Conservation (phyloP, 1,140 invertebrate genomes). For the Lordiphosa clarofinis region DNA sequence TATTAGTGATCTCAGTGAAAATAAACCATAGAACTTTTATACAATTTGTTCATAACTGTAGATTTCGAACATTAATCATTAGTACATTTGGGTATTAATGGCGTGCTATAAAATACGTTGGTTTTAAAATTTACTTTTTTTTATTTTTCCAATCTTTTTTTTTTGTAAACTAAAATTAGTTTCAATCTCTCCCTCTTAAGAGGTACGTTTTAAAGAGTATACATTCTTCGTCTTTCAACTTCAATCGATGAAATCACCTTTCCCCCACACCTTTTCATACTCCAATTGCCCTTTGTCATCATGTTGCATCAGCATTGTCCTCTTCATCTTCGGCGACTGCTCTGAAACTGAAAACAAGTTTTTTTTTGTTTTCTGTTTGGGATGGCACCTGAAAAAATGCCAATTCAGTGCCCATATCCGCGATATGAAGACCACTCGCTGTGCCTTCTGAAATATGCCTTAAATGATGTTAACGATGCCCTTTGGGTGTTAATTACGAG, state of each 20-base stretch:
- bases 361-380: slow-evolving; percentile 17
- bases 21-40: no score
- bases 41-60: no score
- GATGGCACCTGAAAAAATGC: slow-evolving; percentile 24
- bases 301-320: slow-evolving; percentile 41
- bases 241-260: neutral
- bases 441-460: slow-evolving; percentile 43
- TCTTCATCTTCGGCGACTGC: slow-evolving; percentile 28
- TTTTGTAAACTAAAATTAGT: no score
- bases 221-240: neutral
- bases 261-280: slow-evolving; percentile 18
- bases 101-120: no score
- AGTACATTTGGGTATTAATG: no score
- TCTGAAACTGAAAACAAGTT: slow-evolving; percentile 43
- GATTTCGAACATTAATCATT: no score
- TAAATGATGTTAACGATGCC: slow-evolving; percentile 77
- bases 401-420: slow-evolving; percentile 6
- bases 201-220: no score
- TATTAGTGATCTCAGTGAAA: no score
- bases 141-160: no score
- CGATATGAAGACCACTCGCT: slow-evolving; percentile 38
- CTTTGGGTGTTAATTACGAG: slow-evolving; percentile 75
- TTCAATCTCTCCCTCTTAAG: no score
- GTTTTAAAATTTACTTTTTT: no score
- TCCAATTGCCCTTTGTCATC: slow-evolving; percentile 45